A percentile compares a stretch with the other conserved stretches of the same genome.
Conservation (phyloP, 64 coral and sea anemone genomes). For the Stichodactyla mertensii region DNA sequence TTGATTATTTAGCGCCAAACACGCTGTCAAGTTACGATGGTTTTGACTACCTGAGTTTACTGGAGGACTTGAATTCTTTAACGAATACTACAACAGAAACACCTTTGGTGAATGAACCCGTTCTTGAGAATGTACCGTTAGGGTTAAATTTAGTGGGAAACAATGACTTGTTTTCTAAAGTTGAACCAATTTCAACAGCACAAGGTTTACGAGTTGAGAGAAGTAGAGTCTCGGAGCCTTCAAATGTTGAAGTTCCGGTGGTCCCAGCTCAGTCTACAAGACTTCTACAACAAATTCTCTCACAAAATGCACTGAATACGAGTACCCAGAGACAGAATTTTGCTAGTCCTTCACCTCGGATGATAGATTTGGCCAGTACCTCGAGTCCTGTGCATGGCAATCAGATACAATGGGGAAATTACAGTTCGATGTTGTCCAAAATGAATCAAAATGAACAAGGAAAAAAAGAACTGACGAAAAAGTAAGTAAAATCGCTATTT, state of each 20-base stretch:
- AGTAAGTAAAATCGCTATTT: not conserved
- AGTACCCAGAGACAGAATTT: not conserved
- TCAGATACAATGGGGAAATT: not conserved
- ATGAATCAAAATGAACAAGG: not conserved
- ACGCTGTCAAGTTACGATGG: slow-evolving; percentile 30
- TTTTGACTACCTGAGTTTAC: slow-evolving; percentile 1
- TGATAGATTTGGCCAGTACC: slow-evolving; percentile 14
- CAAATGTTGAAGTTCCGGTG: not conserved
- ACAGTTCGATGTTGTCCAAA: not conserved
- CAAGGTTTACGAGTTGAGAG: not conserved
- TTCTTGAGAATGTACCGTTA: not conserved
- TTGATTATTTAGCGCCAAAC: slow-evolving; percentile 39
- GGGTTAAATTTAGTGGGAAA: not conserved
- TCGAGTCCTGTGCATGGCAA: not conserved
- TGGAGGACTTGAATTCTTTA: not conserved
- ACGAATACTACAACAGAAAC: not conserved
- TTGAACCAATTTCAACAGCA: not conserved
- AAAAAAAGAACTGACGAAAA: slow-evolving; percentile 31
- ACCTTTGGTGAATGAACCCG: not conserved
- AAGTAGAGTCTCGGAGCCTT: not conserved
- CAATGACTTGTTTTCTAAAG: not conserved
- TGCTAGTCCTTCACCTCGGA: slow-evolving; percentile 1
- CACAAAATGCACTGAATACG: not conserved
- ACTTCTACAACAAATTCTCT: slow-evolving; percentile 1
- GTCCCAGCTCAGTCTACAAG: not conserved